phyloP scores from a whole-genome alignment of 2,113 vertebrate species.

The Bombycilla garrulus region DNA sequence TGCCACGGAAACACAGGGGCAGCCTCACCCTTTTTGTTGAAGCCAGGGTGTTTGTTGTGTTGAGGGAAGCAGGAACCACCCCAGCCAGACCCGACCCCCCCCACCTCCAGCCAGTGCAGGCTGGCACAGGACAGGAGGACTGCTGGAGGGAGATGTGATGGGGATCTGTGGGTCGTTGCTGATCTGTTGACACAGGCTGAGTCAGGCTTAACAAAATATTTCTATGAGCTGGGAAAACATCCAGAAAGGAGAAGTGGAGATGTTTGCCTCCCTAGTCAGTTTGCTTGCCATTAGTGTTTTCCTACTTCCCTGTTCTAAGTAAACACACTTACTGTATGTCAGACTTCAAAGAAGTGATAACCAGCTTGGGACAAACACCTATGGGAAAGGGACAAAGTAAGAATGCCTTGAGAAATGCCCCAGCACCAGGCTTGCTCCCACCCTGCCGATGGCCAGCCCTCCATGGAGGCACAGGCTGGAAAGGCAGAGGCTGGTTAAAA shows the following conservation, averaged over 20 bases:
- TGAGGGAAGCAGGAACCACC: neutral
- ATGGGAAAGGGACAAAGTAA: neutral
- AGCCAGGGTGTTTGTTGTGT: neutral
- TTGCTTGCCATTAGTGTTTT: neutral
- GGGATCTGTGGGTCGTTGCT: neutral
- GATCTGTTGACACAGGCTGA: neutral
- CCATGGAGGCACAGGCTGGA: neutral
- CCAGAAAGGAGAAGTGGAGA: constrained; percentile 3
- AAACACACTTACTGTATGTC: neutral
- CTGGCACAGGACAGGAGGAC: neutral
- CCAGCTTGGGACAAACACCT: neutral
- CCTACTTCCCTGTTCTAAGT: neutral
- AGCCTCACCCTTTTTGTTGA: neutral
- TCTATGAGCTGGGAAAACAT: neutral
- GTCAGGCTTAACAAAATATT: neutral
- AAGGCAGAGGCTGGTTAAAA: neutral
- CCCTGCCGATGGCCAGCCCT: neutral
- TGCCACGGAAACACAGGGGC: neutral
- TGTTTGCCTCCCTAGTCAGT: neutral
- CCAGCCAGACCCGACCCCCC: neutral
- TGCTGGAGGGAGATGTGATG: neutral
- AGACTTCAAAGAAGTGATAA: neutral
- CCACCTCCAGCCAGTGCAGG: fast-evolving
- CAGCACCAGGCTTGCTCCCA: neutral
- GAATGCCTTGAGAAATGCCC: neutral